Base-by-base conservation (phyloP, 2,888 invertebrate species). In the Plemyria rubiginata region DNA sequence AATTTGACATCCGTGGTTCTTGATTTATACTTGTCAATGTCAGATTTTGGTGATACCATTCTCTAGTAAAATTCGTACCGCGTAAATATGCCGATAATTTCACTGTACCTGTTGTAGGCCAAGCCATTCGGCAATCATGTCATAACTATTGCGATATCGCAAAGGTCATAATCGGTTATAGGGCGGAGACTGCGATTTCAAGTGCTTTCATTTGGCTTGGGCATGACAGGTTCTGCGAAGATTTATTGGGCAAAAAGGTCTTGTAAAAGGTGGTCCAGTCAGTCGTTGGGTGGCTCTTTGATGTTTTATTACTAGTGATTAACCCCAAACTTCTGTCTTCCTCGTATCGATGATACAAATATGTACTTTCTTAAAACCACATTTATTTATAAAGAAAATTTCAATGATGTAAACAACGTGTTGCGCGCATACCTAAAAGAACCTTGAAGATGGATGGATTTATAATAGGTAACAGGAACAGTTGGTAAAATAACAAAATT, bases 151-250 rank as follows among this genome's bases (percentile, higher is more conserved):
- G 70, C 70, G 64, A 68, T 65, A 65, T 41, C 50, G 32, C 15
- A 70, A 72, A 72, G 70, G 70, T 68, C 68, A 70, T 60, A 68
- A 67, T 67, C 67, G 64, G 67, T 69, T 66, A 63, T 56, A 58
- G 67, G 65, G 66, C 62, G 64, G 65, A 65, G 53, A 63, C 60
- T 49, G 60, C 54, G 48, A 63, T 65, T 66, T 54, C 65, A 60
- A 61, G 61, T 57, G 41, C 45, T 51, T 65, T 59, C 59, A 43
- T 62, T 54, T 45, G 54, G 50, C 41, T 46, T 41, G 36, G 28
- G 41, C 51, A 12, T 55, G 60, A 64, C 60, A 60, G 65, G 46
- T 38, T 48, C n/a, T 52, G 49, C 29, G 7, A 38, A 57, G 57
- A 61, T 65, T 60, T 60, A 65, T 65, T 59, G 55, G 55, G 28